A percentile compares a stretch with the other conserved stretches of the same genome.
These are phyloP conservation scores for Penaeus monodon DNA, from an alignment of 2,888 invertebrate genomes.

Conservation along the genomic window DNA sequence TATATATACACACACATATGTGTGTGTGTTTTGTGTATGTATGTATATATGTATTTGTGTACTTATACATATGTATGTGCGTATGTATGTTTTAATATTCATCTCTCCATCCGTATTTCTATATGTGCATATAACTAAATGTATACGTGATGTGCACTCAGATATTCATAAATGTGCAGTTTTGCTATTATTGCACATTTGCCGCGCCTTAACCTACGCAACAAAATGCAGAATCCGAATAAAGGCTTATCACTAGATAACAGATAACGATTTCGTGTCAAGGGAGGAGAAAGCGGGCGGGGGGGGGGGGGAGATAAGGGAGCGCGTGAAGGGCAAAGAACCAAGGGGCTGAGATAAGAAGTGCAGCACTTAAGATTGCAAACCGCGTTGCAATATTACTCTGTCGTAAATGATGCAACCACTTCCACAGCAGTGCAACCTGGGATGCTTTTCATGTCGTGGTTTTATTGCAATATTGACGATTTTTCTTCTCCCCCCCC, in stretches of 20 bases:
- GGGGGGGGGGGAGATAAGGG: background rate
- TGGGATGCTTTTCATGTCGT: too few relatives aligned
- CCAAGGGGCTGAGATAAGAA: background rate
- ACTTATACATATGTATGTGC: constrained; percentile 21
- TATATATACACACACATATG: background rate
- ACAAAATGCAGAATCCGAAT: background rate
- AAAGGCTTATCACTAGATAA: too few relatives aligned
- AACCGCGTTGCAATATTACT: too few relatives aligned
- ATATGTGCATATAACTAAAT: background rate
- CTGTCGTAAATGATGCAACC: too few relatives aligned
- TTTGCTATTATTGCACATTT: background rate
- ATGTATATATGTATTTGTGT: constrained; percentile 11
- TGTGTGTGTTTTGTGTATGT: background rate
- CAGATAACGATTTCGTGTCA: too few relatives aligned
- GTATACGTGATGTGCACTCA: background rate
- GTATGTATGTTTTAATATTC: background rate
- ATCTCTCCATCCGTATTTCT: background rate
- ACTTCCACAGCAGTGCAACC: too few relatives aligned
- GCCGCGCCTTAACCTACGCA: background rate
- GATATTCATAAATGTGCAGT: background rate
- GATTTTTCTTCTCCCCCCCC: too few relatives aligned
- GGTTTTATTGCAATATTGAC: too few relatives aligned
- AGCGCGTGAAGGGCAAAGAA: background rate
- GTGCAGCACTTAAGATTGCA: too few relatives aligned
- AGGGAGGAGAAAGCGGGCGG: background rate